A percentile compares a stretch with the other conserved stretches of the same genome.
phyloP scores from a whole-genome alignment of 2,113 vertebrate genomes.

The Clarias magur region DNA sequence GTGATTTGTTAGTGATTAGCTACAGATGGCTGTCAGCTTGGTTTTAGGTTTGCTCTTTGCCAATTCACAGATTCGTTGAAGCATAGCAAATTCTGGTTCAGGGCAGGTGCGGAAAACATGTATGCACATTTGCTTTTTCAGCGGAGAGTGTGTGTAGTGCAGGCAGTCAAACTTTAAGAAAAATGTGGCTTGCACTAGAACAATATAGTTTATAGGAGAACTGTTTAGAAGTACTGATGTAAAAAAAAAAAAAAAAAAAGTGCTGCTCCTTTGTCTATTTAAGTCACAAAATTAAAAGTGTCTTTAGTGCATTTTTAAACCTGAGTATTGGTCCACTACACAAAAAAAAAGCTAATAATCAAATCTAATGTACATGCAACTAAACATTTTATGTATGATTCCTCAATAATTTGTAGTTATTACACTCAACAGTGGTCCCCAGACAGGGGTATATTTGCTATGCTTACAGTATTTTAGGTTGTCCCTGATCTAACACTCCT shows the following conservation, averaged over 20 bases:
- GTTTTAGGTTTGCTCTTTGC: neutral
- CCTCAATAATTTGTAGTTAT: neutral
- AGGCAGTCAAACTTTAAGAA: neutral
- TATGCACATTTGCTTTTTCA: neutral
- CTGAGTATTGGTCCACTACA: neutral
- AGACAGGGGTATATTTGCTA: neutral
- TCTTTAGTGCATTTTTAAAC: neutral
- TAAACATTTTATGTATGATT: slow-evolving; percentile 10
- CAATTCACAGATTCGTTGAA: neutral
- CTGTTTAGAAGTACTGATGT: neutral
- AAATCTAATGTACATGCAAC: neutral
- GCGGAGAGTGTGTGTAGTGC: too few species aligned
- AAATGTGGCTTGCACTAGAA: neutral
- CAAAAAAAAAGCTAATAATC: neutral
- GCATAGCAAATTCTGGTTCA: neutral
- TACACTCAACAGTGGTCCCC: neutral
- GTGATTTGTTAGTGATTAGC: neutral
- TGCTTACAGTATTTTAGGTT: neutral
- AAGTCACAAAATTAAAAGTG: neutral
- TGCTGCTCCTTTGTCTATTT: neutral
- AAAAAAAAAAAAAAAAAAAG: neutral
- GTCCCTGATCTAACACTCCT: neutral
- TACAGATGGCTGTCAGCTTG: neutral
- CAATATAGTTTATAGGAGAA: neutral
- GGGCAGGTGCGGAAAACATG: neutral